Evolutionary conservation across 1,140 invertebrate genomes (phyloP), one percentile per base, ranked within the genome.

Genomic region (Popillia japonica): DNA sequence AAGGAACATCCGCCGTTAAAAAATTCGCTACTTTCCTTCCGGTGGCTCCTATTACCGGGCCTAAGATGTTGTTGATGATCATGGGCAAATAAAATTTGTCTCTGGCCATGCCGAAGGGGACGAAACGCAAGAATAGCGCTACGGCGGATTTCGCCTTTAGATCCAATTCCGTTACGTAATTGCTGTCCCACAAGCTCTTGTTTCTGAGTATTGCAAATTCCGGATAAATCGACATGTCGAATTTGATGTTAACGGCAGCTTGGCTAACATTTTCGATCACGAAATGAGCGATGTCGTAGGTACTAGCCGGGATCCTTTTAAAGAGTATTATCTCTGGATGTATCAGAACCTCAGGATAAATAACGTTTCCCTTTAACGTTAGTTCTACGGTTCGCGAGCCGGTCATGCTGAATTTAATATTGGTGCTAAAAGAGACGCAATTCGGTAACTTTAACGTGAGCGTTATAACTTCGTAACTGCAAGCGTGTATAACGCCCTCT

Each of bases 11-110:
- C 6, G 11, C 22, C 27, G 10, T 22, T 6, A 68, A 11, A 34
- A 22, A 22, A 27, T 20, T 0, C 7, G 22, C 22, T 23, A 23
- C 64, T 0, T 6, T 0, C 22, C 14, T 34, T 22, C n/a, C 64
- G 8, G 64, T 11, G 3, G 1, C 20, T 72, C 14, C 14, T 2
- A 76, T 34, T 9, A 76, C 75, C 0, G 82, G 83, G 6, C 84
- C 84, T 17, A 85, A 72, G 14, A 86, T 59, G 17, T 83, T 80
- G 79, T 87, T 87, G 7, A 87, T 78, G 6, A 84, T 72, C 0
- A 86, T 78, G 1, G 86, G 86, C 9, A 86, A 55, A 77, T 85
- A 82, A 77, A 85, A 84, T 7, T 73, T 44, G 20, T 82, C 81
- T 3, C 68, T 81, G 2, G 81, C 80, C 14, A 84, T 41, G 40